Evolutionary conservation across 1,140 invertebrate genomes (phyloP).

Genomic region (Zophobas atratus): DNA sequence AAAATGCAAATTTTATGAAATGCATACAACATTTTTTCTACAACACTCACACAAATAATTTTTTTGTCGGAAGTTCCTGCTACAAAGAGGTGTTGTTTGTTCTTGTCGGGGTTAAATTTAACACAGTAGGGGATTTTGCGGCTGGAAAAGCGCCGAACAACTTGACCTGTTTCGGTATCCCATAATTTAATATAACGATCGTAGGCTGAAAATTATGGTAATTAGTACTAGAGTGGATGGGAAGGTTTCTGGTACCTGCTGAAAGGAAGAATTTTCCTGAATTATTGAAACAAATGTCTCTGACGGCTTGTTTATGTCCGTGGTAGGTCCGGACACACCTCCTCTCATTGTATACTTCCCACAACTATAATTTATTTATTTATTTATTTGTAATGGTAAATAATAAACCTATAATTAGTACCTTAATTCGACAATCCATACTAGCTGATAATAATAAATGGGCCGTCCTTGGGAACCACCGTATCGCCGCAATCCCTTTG

Average conservation of each 20-base stretch:
- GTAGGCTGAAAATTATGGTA: slow-evolving; percentile 28
- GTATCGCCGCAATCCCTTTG: slow-evolving; percentile 96
- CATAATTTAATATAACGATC: slow-evolving; percentile 95
- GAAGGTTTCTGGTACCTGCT: slow-evolving; percentile 73
- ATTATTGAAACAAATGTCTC: slow-evolving; percentile 98
- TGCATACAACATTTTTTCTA: too few species aligned
- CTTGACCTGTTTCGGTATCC: slow-evolving; percentile 98
- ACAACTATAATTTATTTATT: slow-evolving; percentile 75
- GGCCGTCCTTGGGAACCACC: slow-evolving; percentile 95
- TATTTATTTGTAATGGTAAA: not conserved
- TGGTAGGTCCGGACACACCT: slow-evolving; percentile 96
- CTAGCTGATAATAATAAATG: slow-evolving; percentile 96
- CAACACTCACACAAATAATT: slow-evolving; percentile 93
- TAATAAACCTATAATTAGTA: slow-evolving; percentile 62
- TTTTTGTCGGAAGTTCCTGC: slow-evolving; percentile 99
- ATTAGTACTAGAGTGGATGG: too few species aligned
- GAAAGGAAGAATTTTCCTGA: slow-evolving; percentile 94
- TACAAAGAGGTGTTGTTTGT: slow-evolving; percentile 98
- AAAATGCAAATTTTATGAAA: slow-evolving; percentile 57
- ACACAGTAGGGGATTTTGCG: slow-evolving; percentile 97
- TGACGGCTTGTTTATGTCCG: slow-evolving; percentile 96
- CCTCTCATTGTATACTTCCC: slow-evolving; percentile 98
- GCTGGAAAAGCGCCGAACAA: slow-evolving; percentile 93
- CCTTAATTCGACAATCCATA: slow-evolving; percentile 98
- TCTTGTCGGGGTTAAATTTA: slow-evolving; percentile 97